Evolutionary conservation across 2,888 invertebrate species (phyloP).

Genomic region (Phyto melanocephala): DNA sequence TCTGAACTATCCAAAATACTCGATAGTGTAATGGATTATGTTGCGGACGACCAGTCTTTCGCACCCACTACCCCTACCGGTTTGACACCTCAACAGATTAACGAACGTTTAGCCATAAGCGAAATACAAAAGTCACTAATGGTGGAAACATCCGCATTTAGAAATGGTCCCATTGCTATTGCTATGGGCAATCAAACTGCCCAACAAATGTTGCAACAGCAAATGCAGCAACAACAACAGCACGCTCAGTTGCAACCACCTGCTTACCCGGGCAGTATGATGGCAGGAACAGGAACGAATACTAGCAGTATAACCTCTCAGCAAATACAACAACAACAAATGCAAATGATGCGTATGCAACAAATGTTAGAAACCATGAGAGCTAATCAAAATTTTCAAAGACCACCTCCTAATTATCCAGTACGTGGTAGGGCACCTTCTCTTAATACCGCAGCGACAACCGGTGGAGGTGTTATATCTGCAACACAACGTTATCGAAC

Average conservation of each 20-base stretch:
- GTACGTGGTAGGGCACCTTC: conserved; percentile 74
- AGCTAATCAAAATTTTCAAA: conserved; percentile 75
- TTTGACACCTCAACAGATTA: conserved; percentile 75
- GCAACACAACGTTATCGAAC: conserved; percentile 73
- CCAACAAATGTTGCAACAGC: conserved; percentile 69
- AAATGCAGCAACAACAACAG: conserved; percentile 68
- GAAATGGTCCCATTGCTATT: conserved; percentile 54
- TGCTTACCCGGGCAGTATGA: conserved; percentile 73
- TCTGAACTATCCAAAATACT: conserved; percentile 89
- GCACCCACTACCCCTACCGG: conserved; percentile 71
- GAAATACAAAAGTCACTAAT: conserved; percentile 94
- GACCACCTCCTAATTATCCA: conserved; percentile 78
- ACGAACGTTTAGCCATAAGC: conserved; percentile 90
- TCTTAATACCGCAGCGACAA: conserved; percentile 74
- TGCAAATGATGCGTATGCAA: conserved; percentile 69
- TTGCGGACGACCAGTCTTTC: conserved; percentile 81
- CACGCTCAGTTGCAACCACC: conserved; percentile 71
- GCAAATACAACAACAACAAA: conserved; percentile 72
- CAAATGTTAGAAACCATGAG: conserved; percentile 71
- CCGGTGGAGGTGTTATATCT: conserved; percentile 71
- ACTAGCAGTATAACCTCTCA: conserved; percentile 44
- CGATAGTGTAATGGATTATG: conserved; percentile 91
- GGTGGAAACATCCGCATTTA: conserved; percentile 84
- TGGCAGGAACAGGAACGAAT: conserved; percentile 49
- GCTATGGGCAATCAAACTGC: conserved; percentile 49